Conservation (phyloP, 2,888 invertebrate genomes). For the Pterostichus madidus region DNA sequence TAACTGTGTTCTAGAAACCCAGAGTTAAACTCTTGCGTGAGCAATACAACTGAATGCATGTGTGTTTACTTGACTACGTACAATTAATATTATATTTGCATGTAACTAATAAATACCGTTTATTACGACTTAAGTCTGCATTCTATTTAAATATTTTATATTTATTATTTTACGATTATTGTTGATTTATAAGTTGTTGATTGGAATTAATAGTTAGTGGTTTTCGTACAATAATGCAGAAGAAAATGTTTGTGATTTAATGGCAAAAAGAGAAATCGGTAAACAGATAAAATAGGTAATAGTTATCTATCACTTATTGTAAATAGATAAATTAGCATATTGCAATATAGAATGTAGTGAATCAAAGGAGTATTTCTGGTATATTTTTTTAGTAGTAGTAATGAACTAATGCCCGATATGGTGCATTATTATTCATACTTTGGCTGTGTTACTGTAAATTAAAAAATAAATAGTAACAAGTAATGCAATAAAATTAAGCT, state of each 20-base stretch:
- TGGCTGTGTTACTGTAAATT: too few species aligned
- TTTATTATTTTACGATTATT: not conserved
- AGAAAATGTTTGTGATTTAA: not conserved
- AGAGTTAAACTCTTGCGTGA: constrained; percentile 9
- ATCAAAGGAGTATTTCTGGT: too few species aligned
- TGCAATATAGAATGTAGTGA: too few species aligned
- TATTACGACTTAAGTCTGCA: not conserved
- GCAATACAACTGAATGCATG: not conserved
- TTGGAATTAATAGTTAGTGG: not conserved
- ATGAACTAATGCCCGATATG: too few species aligned
- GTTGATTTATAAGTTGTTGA: constrained; percentile 7
- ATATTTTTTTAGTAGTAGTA: too few species aligned
- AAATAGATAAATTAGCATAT: too few species aligned
- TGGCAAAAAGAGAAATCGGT: not conserved
- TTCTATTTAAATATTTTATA: constrained; percentile 6
- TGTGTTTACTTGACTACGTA: not conserved
- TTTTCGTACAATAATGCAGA: not conserved
- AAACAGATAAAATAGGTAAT: not conserved
- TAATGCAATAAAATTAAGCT: too few species aligned
- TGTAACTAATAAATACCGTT: not conserved
- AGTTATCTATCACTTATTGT: too few species aligned
- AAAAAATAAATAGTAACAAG: too few species aligned
- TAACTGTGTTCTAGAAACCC: constrained; percentile 39
- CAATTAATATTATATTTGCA: not conserved
- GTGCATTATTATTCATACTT: too few species aligned